A percentile compares a stretch with the other conserved stretches of the same genome.
Evolutionary conservation across 2,888 invertebrate species (phyloP).

Genomic region (Therioaphis trifolii): DNA sequence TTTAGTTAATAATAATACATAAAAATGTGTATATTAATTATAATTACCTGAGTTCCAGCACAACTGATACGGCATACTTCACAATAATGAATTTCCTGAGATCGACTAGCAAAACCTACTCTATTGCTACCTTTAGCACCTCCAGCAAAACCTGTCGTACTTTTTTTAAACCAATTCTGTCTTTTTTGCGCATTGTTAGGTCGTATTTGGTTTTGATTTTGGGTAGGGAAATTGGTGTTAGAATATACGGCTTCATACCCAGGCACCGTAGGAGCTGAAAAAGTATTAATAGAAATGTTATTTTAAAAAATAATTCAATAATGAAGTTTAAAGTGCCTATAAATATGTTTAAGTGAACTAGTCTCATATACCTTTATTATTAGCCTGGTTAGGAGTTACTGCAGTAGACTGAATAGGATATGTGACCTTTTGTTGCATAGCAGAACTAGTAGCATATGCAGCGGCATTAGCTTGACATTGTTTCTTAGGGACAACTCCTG

Average conservation of each 20-base stretch:
- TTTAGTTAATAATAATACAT: background rate
- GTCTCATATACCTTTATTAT: conserved; percentile 48
- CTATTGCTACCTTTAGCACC: conserved; percentile 49
- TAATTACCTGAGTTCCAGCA: conserved; percentile 84
- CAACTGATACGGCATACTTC: conserved; percentile 99
- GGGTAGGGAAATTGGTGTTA: conserved; percentile 64
- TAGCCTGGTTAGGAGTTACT: conserved; percentile 44
- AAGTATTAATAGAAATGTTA: background rate
- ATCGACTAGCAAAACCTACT: conserved; percentile 72
- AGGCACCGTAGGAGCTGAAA: conserved; percentile 41
- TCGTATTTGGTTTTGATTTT: conserved; percentile 62
- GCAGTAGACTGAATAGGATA: conserved; percentile 52
- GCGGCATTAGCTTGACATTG: conserved; percentile 60
- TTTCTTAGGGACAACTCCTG: conserved; percentile 56
- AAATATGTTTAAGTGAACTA: background rate
- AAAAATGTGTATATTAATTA: background rate
- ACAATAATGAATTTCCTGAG: conserved; percentile 95
- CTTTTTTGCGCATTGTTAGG: conserved; percentile 59
- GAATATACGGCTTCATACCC: conserved; percentile 61
- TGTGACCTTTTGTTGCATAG: conserved; percentile 61
- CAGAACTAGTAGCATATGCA: conserved; percentile 60
- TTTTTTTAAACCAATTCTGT: conserved; percentile 59
- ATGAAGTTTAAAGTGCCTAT: background rate
- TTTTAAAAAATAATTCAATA: conserved; percentile 18
- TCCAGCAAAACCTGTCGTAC: conserved; percentile 51